A percentile compares a stretch with the other conserved stretches of the same genome.
Conservation (phyloP, 2,797 vertebrate genomes). For the Buceros bicornis region DNA sequence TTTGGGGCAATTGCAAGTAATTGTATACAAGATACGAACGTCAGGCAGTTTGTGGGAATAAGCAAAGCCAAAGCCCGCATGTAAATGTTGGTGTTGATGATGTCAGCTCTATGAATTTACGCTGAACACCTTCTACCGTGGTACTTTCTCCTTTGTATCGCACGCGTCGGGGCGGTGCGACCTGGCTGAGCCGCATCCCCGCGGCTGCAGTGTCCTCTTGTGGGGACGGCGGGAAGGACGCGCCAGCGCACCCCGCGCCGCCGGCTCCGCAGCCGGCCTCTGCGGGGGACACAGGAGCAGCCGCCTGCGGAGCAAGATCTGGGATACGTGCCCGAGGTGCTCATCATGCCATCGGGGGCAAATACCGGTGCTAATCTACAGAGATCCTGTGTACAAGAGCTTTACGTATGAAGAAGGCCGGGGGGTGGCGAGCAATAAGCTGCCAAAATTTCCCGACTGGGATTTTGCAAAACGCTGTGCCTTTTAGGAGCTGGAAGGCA, state of each 20-base stretch:
- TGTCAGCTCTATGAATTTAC: fast-evolving
- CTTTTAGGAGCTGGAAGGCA: not conserved
- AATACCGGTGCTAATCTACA: fast-evolving
- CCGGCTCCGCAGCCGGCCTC: not conserved
- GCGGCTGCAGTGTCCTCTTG: constrained; percentile 73
- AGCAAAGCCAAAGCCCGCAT: not conserved
- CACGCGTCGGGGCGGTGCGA: not conserved
- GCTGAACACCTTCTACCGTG: fast-evolving
- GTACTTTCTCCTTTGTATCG: not conserved
- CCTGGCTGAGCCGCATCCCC: not conserved
- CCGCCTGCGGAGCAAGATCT: fast-evolving
- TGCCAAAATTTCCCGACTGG: fast-evolving
- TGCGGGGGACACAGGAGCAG: not conserved
- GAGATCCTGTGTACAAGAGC: not conserved
- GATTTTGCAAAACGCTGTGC: not conserved
- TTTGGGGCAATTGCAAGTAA: too few relatives aligned
- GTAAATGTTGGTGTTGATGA: not conserved
- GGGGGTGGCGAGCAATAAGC: not conserved
- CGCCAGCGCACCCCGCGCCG: not conserved
- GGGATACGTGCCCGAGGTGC: fast-evolving
- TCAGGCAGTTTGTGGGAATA: not conserved
- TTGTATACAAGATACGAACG: not conserved
- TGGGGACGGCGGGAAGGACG: not conserved
- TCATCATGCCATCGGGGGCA: fast-evolving
- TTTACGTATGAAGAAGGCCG: fast-evolving